phyloP scores from a whole-genome alignment of 2,797 vertebrate genomes.

The Macrochelys suwanniensis region DNA sequence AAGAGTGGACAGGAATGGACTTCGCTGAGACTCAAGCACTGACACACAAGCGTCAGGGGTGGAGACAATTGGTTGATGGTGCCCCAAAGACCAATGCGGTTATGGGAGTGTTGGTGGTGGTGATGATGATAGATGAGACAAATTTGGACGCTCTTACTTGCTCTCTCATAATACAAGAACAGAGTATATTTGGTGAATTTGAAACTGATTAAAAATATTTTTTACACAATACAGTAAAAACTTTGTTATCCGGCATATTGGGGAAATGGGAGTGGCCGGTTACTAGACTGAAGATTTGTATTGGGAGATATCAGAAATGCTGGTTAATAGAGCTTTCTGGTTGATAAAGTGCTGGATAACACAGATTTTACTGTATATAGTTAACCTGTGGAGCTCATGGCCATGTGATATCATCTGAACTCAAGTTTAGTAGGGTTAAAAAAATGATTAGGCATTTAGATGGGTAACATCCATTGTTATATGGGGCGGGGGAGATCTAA shows the following conservation, averaged over 20 bases:
- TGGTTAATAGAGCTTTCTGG: no score
- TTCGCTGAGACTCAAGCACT: no score
- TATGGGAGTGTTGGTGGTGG: no score
- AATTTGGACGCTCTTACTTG: background rate
- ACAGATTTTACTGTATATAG: background rate
- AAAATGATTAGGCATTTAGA: conserved; percentile 25
- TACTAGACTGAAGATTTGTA: no score
- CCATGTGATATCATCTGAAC: background rate
- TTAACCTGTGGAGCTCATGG: conserved; percentile 21
- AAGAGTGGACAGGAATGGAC: no score
- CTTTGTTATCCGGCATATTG: no score
- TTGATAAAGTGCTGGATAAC: no score
- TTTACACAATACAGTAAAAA: background rate
- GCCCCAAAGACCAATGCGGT: no score
- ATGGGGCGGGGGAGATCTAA: conserved; percentile 5
- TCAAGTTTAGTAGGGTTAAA: background rate
- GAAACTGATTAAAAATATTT: background rate
- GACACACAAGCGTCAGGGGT: no score
- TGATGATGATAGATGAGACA: background rate
- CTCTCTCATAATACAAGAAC: background rate
- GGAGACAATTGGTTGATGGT: no score
- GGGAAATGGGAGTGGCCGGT: no score
- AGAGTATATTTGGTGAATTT: background rate
- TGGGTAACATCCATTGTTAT: background rate
- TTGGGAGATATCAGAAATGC: no score